A percentile compares a stretch with the other conserved stretches of the same genome.
Evolutionary conservation across 53 echinoderm and acorn worm species (phyloP).

Genomic region (Pentamera pediparva): DNA sequence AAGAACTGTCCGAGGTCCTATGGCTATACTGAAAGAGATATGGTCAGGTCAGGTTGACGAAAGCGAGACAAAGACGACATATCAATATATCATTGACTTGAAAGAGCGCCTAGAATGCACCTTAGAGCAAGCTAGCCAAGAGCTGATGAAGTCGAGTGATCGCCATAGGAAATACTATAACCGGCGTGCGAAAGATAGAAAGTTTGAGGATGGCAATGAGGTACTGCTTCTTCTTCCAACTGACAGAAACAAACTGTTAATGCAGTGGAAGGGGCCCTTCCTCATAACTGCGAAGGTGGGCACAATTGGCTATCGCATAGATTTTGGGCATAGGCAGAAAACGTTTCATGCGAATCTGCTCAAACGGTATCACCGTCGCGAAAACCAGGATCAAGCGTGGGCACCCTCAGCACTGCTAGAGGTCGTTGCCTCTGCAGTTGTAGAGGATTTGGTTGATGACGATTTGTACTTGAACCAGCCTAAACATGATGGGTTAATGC

Average conservation of each 20-base stretch:
- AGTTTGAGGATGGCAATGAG: slow-evolving; percentile 31
- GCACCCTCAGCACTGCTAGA: neutral
- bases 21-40: too few species aligned
- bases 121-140: too few species aligned
- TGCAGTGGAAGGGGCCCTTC: slow-evolving; percentile 27
- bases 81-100: too few species aligned
- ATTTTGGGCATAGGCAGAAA: neutral
- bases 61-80: too few species aligned
- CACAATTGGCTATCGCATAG: slow-evolving; percentile 10
- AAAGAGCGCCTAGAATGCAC: too few species aligned
- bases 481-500: too few species aligned
- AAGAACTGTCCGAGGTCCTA: too few species aligned
- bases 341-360: neutral
- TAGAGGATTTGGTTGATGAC: neutral
- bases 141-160: slow-evolving; percentile 3
- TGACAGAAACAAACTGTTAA: slow-evolving; percentile 37
- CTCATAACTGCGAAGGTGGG: neutral
- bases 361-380: neutral
- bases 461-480: too few species aligned
- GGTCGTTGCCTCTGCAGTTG: neutral
- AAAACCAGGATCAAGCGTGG: neutral
- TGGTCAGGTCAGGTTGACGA: too few species aligned
- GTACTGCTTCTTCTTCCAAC: slow-evolving; percentile 45
- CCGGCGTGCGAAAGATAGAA: slow-evolving; percentile 5
- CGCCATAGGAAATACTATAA: slow-evolving; percentile 34